A percentile compares a stretch with the other conserved stretches of the same genome.
phyloP scores from a whole-genome alignment of 1,140 invertebrate species.

The Carcinoscorpius rotundicauda region DNA sequence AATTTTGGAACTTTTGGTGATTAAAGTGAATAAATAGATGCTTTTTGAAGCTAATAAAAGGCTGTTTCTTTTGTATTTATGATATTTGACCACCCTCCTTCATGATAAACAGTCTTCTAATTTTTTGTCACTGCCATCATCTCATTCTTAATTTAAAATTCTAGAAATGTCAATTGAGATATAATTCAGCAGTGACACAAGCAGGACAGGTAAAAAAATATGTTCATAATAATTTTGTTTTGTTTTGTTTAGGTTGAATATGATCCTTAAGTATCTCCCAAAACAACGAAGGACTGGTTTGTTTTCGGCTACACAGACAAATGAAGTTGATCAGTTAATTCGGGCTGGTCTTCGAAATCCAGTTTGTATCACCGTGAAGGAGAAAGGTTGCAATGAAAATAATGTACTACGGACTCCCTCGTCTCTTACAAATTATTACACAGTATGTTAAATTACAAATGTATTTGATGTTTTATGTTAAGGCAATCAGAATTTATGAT shows the following conservation, averaged over 20 bases:
- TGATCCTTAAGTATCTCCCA: constrained; percentile 80
- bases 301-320: constrained; percentile 97
- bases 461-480: not conserved
- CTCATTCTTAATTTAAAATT: no score
- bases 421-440: constrained; percentile 70
- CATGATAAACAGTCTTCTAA: no score
- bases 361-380: constrained; percentile 75
- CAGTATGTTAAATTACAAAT: constrained; percentile 28
- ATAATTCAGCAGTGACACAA: no score
- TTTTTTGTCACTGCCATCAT: no score
- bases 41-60: no score
- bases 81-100: no score
- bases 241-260: constrained; percentile 51
- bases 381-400: constrained; percentile 43
- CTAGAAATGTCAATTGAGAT: no score
- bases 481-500: no score
- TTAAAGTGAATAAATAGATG: no score
- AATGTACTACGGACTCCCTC: constrained; percentile 55
- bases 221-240: not conserved
- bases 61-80: no score
- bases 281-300: constrained; percentile 87
- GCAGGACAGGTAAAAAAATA: no score
- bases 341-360: constrained; percentile 91
- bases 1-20: no score
- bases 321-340: constrained; percentile 80